Conservation (phyloP, 2,888 invertebrate genomes). For the Linnaemya tessellans region DNA sequence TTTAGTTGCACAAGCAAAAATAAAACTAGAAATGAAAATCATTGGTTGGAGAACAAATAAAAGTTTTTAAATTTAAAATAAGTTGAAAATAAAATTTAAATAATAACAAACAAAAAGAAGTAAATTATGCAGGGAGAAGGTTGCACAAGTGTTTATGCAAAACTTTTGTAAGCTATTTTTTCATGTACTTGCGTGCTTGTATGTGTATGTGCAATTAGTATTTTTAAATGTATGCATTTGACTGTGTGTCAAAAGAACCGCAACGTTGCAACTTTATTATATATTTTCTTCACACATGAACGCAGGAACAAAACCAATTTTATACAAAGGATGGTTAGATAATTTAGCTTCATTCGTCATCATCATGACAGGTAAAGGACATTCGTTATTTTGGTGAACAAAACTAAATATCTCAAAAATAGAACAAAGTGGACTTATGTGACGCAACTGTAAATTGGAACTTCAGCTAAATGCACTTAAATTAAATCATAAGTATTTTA, state of each 20-base stretch:
- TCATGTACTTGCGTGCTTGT: not conserved
- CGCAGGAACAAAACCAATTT: not conserved
- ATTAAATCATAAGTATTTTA: no score
- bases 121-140: constrained; percentile 45
- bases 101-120: not conserved
- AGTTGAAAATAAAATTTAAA: constrained; percentile 25
- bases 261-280: constrained; percentile 53
- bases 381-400: no score
- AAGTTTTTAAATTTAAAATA: constrained; percentile 66
- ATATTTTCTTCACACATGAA: constrained; percentile 25
- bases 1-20: constrained; percentile 25
- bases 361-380: not conserved
- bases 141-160: constrained; percentile 53
- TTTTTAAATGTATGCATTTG: not conserved
- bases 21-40: constrained; percentile 42
- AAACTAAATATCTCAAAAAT: no score
- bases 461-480: no score
- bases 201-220: not conserved
- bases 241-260: constrained; percentile 32
- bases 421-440: not conserved
- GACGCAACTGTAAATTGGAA: no score
- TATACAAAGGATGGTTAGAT: not conserved
- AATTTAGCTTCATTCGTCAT: not conserved
- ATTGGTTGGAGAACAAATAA: constrained; percentile 66
- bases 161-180: constrained; percentile 37